Base-by-base conservation (phyloP, 92 coral and sea anemone genomes). In the Hydrozoanthus gracilis region DNA sequence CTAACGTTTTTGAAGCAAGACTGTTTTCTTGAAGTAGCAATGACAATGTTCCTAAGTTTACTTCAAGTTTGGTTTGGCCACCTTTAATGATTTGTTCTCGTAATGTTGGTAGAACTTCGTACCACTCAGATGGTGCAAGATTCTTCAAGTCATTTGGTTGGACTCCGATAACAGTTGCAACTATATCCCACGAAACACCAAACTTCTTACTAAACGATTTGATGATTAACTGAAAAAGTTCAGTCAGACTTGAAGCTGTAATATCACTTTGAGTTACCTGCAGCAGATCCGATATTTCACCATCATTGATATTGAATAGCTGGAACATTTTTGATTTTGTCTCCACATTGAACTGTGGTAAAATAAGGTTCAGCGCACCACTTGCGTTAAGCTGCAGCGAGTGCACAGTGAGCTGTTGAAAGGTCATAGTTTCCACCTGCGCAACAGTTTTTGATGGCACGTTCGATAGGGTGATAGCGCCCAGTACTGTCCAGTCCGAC, bases 81-180 rank as follows among this genome's bases (percentile, higher is more conserved):
- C 90, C 88, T 72, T 67, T 79, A 44, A 92, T 74, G 15, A 93
- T 82, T 47, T 89, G 93, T 18, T 75, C 79, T 71, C 77, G 88
- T 15, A 93, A 71, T 64, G 86, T 67, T 7, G 90, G 91, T 44
- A 93, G 73, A 78, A 92, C 74, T 76, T 93, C 94, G 47, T 74
- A 76, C 96, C 96, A 93, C 76, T 89, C 94, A 15, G 96, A 87
- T 47, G 94, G 96, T 15, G 96, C 76, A 7, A 89, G 87, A 73
- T 89, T 86, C 10, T 47, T 4, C 4, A 89, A 48, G 50, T 86
- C 86, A 12, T 77, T 78, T 3, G 46, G 45, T 14, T 72, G 45
- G 39, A 86, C 50, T 71, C 82, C 12, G 14, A 80, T 44, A 13
- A 62, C 35, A 18, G 49, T 62, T 46, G 79, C 92, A 4, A 90